Conservation (phyloP, 2,113 vertebrate genomes). For the Callorhinus ursinus region DNA sequence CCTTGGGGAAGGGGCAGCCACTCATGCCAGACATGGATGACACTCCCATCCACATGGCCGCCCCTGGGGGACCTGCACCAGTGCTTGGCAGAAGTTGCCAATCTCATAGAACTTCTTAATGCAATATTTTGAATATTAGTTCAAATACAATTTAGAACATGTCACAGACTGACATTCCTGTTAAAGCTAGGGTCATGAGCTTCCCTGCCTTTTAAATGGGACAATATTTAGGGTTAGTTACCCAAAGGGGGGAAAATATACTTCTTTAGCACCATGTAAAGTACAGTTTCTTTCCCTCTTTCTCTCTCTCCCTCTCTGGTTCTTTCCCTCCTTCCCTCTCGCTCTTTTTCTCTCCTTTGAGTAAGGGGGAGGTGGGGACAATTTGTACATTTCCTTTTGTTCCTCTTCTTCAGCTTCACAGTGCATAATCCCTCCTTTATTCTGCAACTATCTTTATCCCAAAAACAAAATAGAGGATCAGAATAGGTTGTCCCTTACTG, state of each 20-base stretch:
- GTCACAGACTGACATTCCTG: neutral
- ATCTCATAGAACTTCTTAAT: neutral
- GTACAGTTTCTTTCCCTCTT: neutral
- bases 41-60: neutral
- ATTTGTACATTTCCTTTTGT: neutral
- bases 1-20: neutral
- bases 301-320: neutral
- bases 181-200: neutral
- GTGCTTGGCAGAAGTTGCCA: neutral
- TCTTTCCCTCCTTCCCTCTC: neutral
- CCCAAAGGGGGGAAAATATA: neutral
- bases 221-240: neutral
- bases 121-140: neutral
- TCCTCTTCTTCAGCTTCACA: neutral
- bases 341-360: neutral
- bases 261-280: neutral
- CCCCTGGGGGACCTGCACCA: neutral
- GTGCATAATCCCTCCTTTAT: neutral
- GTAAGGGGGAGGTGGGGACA: neutral
- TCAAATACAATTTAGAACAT: neutral
- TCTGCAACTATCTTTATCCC: neutral
- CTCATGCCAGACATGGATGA: neutral
- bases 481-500: neutral
- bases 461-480: neutral
- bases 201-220: neutral